phyloP scores from a whole-genome alignment of 1,140 invertebrate species.

The Drosophila bocqueti region DNA sequence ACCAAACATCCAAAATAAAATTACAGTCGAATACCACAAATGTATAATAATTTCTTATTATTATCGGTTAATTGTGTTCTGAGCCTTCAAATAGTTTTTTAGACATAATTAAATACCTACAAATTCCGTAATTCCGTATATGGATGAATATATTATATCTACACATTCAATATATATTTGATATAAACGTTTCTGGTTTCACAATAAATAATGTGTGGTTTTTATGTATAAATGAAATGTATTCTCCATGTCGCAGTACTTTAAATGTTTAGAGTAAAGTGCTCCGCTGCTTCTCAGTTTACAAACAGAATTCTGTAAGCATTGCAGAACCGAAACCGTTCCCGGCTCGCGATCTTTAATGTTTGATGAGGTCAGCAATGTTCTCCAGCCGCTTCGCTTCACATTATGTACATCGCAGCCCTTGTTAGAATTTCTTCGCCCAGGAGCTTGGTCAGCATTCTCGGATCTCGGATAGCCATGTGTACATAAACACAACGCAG shows the following conservation, averaged over 20 bases:
- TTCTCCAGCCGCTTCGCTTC: constrained; percentile 2
- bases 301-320: constrained; percentile 29
- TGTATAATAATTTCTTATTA: neutral
- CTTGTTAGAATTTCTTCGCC: constrained; percentile 27
- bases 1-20: neutral
- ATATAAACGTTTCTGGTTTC: neutral
- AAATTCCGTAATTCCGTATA: no score
- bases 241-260: neutral
- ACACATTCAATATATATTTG: neutral
- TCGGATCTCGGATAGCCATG: constrained; percentile 26
- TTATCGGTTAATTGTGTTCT: neutral
- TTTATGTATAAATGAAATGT: neutral
- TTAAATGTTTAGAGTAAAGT: neutral
- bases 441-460: constrained; percentile 39
- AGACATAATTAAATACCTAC: neutral
- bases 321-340: constrained; percentile 9
- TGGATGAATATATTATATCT: neutral
- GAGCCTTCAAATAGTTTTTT: neutral
- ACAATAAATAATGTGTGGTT: neutral
- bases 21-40: neutral
- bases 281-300: constrained; percentile 17
- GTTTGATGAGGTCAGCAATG: constrained; percentile 24
- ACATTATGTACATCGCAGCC: constrained; percentile 3
- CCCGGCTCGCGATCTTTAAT: constrained; percentile 14
- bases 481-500: constrained; percentile 16